Conservation (phyloP, 2,113 vertebrate genomes). For the Melozone crissalis region DNA sequence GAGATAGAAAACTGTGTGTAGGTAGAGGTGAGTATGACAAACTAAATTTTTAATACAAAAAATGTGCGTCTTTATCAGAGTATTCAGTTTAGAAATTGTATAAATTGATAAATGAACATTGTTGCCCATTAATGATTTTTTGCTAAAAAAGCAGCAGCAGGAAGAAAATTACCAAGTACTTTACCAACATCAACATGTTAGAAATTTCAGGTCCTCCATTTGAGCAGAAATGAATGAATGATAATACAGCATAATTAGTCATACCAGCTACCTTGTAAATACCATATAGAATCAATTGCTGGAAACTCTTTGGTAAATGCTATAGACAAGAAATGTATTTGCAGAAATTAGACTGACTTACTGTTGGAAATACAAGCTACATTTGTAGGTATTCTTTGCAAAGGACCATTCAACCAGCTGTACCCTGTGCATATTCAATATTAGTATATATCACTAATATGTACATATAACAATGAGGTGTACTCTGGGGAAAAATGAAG, state of each 20-base stretch:
- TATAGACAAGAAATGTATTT: not conserved
- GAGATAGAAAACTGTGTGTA: not conserved
- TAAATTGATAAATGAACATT: not conserved
- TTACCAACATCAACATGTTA: not conserved
- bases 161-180: not conserved
- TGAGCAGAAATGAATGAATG: not conserved
- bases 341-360: not conserved
- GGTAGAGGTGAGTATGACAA: not conserved
- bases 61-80: not conserved
- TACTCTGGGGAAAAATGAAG: not conserved
- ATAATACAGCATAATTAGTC: not conserved
- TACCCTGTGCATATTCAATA: not conserved
- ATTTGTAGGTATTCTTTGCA: not conserved
- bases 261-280: not conserved
- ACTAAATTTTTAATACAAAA: not conserved
- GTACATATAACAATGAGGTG: not conserved
- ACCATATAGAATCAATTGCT: conserved; percentile 6
- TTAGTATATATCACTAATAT: not conserved
- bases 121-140: not conserved
- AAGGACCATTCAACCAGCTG: not conserved
- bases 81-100: not conserved
- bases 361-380: not conserved
- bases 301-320: not conserved
- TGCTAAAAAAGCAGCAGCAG: not conserved
- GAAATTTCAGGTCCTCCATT: not conserved